These are phyloP conservation scores for Xyrichtys novacula DNA, from an alignment of 2,797 vertebrate genomes.

Conservation along the genomic window DNA sequence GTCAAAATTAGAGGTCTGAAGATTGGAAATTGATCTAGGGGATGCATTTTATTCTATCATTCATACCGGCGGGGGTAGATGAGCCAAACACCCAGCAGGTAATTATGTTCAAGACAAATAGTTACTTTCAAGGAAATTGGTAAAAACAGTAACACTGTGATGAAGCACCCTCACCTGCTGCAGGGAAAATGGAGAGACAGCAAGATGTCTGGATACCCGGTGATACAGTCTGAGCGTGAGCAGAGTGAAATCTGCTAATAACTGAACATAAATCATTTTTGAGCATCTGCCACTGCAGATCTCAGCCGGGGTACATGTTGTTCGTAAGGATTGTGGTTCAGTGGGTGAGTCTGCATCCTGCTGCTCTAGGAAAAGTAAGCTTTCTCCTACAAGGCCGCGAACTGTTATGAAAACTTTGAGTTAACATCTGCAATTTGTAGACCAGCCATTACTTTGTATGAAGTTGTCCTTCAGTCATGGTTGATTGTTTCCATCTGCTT, in stretches of 20 bases:
- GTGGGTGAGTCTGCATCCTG: slow-evolving; percentile 28
- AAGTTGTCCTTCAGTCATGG: not conserved
- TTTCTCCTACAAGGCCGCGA: slow-evolving; percentile 32
- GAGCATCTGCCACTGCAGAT: slow-evolving; percentile 50
- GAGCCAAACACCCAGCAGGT: slow-evolving; percentile 24
- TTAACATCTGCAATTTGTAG: not conserved
- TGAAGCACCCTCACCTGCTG: slow-evolving; percentile 43
- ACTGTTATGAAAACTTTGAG: slow-evolving; percentile 19
- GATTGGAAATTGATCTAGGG: slow-evolving; percentile 30
- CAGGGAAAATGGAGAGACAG: slow-evolving; percentile 19
- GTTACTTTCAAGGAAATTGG: slow-evolving; percentile 20
- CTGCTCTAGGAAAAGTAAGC: slow-evolving; percentile 15
- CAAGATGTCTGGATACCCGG: slow-evolving; percentile 22
- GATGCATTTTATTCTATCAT: slow-evolving; percentile 23
- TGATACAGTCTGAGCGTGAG: slow-evolving; percentile 33
- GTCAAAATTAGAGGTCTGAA: slow-evolving; percentile 15
- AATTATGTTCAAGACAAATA: slow-evolving; percentile 44
- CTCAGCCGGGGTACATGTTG: slow-evolving; percentile 42
- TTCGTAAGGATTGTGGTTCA: slow-evolving; percentile 32
- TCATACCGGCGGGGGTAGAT: slow-evolving; percentile 8
- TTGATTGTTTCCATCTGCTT: slow-evolving; percentile 25
- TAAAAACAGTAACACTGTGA: slow-evolving; percentile 37
- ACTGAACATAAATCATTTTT: slow-evolving; percentile 51
- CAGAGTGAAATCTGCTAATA: slow-evolving; percentile 43
- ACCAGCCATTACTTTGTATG: not conserved